Conservation (phyloP, 2,888 invertebrate species). For the Gibbula magus region DNA sequence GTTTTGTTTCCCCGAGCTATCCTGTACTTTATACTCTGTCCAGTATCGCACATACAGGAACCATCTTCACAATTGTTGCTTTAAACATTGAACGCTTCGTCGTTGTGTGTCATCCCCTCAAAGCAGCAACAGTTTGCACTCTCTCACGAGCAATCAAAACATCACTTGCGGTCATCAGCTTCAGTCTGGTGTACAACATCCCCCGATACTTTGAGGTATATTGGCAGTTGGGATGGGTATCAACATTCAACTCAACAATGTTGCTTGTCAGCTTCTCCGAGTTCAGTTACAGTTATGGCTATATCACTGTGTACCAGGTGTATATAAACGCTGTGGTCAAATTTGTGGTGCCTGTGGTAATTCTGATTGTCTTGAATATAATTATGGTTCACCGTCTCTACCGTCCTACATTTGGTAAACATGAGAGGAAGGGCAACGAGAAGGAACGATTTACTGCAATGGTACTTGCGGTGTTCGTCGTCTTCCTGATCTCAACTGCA, state of each 20-base stretch:
- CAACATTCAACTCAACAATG: background rate
- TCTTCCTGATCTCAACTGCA: background rate
- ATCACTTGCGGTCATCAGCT: background rate
- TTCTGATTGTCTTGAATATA: background rate
- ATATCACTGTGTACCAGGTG: conserved; percentile 8
- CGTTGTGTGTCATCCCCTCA: background rate
- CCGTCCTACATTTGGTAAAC: background rate
- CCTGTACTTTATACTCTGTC: background rate
- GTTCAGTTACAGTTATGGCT: background rate
- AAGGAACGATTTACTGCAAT: background rate
- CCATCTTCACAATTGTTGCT: background rate
- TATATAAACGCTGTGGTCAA: conserved; percentile 26
- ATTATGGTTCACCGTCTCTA: background rate
- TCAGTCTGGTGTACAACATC: background rate
- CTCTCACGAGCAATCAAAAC: background rate
- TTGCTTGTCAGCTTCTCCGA: background rate
- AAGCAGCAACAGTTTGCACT: background rate
- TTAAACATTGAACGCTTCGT: background rate
- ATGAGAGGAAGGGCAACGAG: background rate
- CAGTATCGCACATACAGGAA: background rate
- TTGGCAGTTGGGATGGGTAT: background rate
- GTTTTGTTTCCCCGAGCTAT: background rate
- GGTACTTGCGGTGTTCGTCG: background rate
- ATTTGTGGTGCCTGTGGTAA: conserved; percentile 16
- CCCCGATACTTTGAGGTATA: background rate